Evolutionary conservation across 1,140 invertebrate species (phyloP).

Genomic region (Pseudomyrmex pallidus): DNA sequence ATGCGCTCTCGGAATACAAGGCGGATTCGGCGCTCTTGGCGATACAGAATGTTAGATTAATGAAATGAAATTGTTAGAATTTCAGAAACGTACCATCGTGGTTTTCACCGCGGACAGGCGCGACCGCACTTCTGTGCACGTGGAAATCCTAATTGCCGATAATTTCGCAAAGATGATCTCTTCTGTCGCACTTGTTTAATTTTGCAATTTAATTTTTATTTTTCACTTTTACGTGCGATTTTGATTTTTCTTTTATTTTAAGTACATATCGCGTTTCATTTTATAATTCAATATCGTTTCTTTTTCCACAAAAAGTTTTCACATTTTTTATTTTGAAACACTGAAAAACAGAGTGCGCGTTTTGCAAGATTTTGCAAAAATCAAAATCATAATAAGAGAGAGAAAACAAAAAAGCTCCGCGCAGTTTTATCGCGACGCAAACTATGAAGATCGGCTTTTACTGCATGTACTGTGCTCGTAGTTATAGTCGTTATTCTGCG

Average conservation of each 20-base stretch:
- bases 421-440: slow-evolving; percentile 8
- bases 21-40: slow-evolving; percentile 11
- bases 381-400: slow-evolving; percentile 25
- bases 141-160: slow-evolving; percentile 33
- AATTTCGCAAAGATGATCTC: slow-evolving; percentile 25
- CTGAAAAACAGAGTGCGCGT: background rate
- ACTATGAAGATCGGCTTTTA: slow-evolving; percentile 21
- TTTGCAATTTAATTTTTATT: too few relatives aligned
- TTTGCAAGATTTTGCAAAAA: background rate
- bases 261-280: too few relatives aligned
- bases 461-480: slow-evolving; percentile 36
- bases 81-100: slow-evolving; percentile 37
- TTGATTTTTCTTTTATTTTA: background rate
- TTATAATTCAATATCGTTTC: too few relatives aligned
- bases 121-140: background rate
- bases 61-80: slow-evolving; percentile 29
- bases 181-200: background rate
- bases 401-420: slow-evolving; percentile 1
- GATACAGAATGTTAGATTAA: slow-evolving; percentile 27
- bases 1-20: slow-evolving; percentile 13
- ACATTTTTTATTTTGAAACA: too few relatives aligned
- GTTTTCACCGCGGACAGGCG: slow-evolving; percentile 7
- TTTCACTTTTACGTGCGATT: background rate
- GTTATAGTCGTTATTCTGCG: slow-evolving; percentile 53
- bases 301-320: too few relatives aligned